phyloP scores from a whole-genome alignment of 2,797 vertebrate species.

The Avahi laniger region DNA sequence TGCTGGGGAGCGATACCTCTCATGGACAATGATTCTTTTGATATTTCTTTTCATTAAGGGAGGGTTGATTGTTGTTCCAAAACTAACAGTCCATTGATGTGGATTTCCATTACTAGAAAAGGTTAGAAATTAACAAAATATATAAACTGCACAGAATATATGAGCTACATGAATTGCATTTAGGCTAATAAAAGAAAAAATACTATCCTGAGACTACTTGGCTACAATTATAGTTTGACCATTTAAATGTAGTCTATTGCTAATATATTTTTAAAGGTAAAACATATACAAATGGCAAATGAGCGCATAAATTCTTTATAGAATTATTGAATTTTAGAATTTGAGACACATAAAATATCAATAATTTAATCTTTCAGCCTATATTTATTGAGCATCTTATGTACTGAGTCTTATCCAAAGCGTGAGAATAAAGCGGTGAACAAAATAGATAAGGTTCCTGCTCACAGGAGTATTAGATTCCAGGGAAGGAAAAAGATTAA shows the following conservation, averaged over 20 bases:
- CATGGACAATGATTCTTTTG: slow-evolving; percentile 83
- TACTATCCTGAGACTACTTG: background rate
- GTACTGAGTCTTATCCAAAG: background rate
- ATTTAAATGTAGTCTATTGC: background rate
- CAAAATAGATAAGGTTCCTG: background rate
- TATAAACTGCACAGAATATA: background rate
- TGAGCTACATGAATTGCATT: background rate
- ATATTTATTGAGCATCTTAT: background rate
- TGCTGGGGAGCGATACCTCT: slow-evolving; percentile 80
- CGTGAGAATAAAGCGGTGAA: background rate
- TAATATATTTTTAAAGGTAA: slow-evolving; percentile 32
- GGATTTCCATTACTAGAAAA: slow-evolving; percentile 72
- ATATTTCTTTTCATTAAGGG: slow-evolving; percentile 80
- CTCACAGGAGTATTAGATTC: background rate
- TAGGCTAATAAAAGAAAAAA: background rate
- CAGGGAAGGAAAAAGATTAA: background rate
- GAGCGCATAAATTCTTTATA: background rate
- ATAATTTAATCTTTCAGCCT: background rate
- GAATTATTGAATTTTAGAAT: slow-evolving; percentile 16
- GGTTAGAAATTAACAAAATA: slow-evolving; percentile 31
- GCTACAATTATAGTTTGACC: background rate
- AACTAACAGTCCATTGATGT: slow-evolving; percentile 85
- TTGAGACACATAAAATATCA: background rate
- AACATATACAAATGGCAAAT: background rate
- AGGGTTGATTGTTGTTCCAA: slow-evolving; percentile 84